Percentiles rank a stretch among this genome's conserved stretches.
Conservation (phyloP, 2,113 vertebrate species). For the Sorex araneus region DNA sequence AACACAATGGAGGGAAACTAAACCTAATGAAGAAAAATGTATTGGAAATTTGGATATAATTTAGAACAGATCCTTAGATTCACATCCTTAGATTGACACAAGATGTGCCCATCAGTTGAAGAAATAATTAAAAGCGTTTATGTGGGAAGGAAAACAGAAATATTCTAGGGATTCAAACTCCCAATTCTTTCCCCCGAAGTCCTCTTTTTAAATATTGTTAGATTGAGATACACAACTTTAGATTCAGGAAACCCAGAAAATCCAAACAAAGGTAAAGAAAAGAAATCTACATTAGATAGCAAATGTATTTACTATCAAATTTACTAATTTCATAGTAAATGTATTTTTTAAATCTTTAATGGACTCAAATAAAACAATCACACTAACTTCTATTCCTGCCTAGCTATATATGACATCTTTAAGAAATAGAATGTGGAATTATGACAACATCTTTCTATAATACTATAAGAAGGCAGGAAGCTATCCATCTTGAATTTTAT, state of each 20-base stretch:
- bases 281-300: neutral
- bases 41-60: too few species aligned
- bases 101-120: too few species aligned
- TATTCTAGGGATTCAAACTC: too few species aligned
- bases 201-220: too few species aligned
- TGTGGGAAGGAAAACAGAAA: too few species aligned
- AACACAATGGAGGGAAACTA: neutral
- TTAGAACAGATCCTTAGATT: neutral
- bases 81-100: neutral
- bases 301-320: too few species aligned
- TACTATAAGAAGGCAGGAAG: neutral
- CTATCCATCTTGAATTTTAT: neutral
- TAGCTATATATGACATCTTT: neutral
- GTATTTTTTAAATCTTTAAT: neutral
- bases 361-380: constrained; percentile 30
- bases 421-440: neutral
- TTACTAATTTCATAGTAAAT: neutral
- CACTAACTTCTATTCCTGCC: neutral
- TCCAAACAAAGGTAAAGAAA: constrained; percentile 12
- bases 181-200: too few species aligned
- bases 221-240: neutral
- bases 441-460: neutral
- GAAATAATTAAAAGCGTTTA: too few species aligned
- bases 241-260: constrained; percentile 12
- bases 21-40: too few species aligned